Evolutionary conservation across 2,797 vertebrate genomes (phyloP).

Genomic region (Emydoidea blandingii): DNA sequence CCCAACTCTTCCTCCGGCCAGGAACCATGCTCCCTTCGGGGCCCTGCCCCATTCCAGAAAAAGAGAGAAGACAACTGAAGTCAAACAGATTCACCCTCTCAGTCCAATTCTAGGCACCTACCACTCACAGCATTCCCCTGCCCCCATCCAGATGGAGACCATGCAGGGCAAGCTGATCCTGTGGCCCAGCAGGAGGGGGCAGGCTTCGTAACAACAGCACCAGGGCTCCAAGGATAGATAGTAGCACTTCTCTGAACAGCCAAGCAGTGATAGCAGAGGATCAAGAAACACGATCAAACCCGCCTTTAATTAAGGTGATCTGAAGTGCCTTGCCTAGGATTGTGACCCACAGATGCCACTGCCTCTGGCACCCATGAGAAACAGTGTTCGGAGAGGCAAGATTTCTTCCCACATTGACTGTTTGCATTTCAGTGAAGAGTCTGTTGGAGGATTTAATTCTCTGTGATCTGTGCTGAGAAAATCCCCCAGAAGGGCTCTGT

Average conservation of each 20-base stretch:
- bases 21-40: neutral
- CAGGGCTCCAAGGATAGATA: neutral
- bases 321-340: neutral
- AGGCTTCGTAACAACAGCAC: neutral
- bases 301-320: neutral
- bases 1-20: neutral
- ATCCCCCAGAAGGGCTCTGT: conserved; percentile 43
- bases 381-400: neutral
- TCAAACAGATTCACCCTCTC: neutral
- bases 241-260: neutral
- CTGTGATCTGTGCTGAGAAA: conserved; percentile 62
- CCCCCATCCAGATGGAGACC: neutral
- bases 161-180: neutral
- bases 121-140: neutral
- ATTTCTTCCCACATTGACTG: conserved; percentile 22
- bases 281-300: neutral
- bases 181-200: neutral
- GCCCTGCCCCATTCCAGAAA: neutral
- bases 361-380: neutral
- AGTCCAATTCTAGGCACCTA: neutral
- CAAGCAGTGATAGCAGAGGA: neutral
- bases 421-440: conserved; percentile 21
- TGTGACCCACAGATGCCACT: neutral
- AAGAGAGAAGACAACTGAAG: neutral
- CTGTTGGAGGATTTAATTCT: conserved; percentile 32